phyloP scores from a whole-genome alignment of 1,140 invertebrate species.

The Tribolium madens region DNA sequence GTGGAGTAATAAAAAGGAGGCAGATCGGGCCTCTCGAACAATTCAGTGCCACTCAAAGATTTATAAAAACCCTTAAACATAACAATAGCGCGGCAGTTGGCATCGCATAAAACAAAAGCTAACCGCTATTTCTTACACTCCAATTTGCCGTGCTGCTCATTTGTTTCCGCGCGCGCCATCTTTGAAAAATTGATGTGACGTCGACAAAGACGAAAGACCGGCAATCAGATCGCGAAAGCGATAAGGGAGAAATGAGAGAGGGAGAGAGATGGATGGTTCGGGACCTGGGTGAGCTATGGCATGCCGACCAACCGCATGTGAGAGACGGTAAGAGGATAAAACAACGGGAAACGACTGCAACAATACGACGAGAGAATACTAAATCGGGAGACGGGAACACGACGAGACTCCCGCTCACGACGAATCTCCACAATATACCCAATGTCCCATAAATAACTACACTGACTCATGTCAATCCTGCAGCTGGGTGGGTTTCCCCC shows the following conservation, averaged over 20 bases:
- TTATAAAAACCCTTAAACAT: constrained; percentile 64
- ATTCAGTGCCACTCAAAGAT: constrained; percentile 61
- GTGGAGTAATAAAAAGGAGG: constrained; percentile 61
- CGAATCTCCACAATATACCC: too few relatives aligned
- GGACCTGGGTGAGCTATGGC: constrained; percentile 56
- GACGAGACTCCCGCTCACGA: too few relatives aligned
- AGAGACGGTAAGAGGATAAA: constrained; percentile 56
- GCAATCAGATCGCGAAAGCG: constrained; percentile 60
- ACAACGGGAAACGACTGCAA: constrained; percentile 55
- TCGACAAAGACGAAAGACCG: constrained; percentile 64
- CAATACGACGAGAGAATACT: constrained; percentile 60
- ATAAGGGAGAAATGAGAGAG: constrained; percentile 54
- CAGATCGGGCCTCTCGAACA: constrained; percentile 53
- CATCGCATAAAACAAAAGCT: constrained; percentile 66
- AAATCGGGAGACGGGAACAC: constrained; percentile 49
- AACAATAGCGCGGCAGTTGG: constrained; percentile 64
- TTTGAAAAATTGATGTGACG: constrained; percentile 66
- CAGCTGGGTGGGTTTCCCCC: too few relatives aligned
- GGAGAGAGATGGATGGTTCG: constrained; percentile 46
- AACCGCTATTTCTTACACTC: constrained; percentile 66
- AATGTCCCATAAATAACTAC: too few relatives aligned
- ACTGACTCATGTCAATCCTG: too few relatives aligned
- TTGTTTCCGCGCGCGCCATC: constrained; percentile 65
- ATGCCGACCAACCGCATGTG: constrained; percentile 59
- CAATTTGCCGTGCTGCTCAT: constrained; percentile 66